These are phyloP conservation scores for Andinoacara biseriatus DNA, from an alignment of 2,113 vertebrate species.

Conservation along the genomic window DNA sequence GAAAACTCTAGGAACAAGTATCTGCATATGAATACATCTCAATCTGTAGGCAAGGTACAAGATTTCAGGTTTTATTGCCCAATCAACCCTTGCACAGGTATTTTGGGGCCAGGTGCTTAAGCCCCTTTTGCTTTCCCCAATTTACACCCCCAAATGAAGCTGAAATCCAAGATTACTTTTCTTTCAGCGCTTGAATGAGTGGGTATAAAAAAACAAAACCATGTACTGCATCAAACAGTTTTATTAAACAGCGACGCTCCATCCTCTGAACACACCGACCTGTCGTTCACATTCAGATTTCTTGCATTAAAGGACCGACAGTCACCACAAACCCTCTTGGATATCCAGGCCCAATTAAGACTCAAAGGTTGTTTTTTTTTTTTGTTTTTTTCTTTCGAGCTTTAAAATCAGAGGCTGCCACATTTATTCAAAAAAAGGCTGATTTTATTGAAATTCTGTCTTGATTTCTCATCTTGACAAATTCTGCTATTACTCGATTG, in stretches of 20 bases:
- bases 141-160: too few species aligned
- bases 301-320: background rate
- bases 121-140: too few species aligned
- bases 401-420: background rate
- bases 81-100: background rate
- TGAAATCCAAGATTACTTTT: background rate
- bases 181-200: too few species aligned
- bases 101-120: too few species aligned
- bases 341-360: background rate
- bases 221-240: slow-evolving; percentile 27
- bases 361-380: background rate
- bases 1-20: background rate
- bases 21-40: background rate
- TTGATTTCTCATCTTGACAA: background rate
- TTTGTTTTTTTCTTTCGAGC: too few species aligned
- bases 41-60: background rate
- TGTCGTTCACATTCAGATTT: slow-evolving; percentile 6
- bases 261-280: background rate
- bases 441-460: background rate
- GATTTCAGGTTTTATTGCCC: background rate
- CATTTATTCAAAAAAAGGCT: background rate
- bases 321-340: background rate
- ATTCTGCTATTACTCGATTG: background rate
- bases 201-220: background rate
- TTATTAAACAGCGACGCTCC: slow-evolving; percentile 42